A percentile compares a stretch with the other conserved stretches of the same genome.
These are phyloP conservation scores for Magallana nippona DNA, from an alignment of 2,888 invertebrate genomes.

Conservation along the genomic window DNA sequence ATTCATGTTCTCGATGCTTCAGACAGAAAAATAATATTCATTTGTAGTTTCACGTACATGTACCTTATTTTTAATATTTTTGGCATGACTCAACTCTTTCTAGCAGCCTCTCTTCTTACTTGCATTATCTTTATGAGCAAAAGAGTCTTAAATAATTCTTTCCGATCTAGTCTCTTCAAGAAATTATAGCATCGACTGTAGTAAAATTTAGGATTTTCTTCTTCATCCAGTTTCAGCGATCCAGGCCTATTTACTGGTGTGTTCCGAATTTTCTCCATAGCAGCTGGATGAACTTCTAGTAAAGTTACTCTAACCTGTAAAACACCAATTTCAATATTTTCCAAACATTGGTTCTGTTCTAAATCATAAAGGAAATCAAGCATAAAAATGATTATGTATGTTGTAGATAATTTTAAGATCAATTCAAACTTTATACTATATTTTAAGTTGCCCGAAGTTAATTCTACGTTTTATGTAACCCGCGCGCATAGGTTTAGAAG, in stretches of 20 bases:
- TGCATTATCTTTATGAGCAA: slow-evolving; percentile 13
- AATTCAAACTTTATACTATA: too few relatives aligned
- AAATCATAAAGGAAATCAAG: not conserved
- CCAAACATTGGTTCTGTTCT: not conserved
- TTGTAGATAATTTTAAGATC: too few relatives aligned
- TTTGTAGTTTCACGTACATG: too few relatives aligned
- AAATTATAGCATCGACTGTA: not conserved
- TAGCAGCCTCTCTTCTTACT: not conserved
- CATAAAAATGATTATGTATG: not conserved
- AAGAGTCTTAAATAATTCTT: not conserved
- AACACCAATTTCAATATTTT: not conserved
- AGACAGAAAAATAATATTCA: too few relatives aligned
- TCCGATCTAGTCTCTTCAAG: not conserved
- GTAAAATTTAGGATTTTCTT: not conserved
- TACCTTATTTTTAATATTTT: too few relatives aligned
- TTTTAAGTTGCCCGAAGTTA: too few relatives aligned
- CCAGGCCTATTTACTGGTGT: slow-evolving; percentile 9
- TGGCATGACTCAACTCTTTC: too few relatives aligned
- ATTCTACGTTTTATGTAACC: too few relatives aligned
- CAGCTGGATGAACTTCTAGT: not conserved
- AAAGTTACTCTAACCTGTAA: not conserved
- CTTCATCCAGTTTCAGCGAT: not conserved
- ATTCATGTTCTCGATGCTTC: too few relatives aligned
- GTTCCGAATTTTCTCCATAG: not conserved
- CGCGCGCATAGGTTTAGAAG: too few relatives aligned